Evolutionary conservation across 2,797 vertebrate genomes (phyloP), one percentile per base, ranked within the genome.

Genomic region (Halcyon leucocephala): DNA sequence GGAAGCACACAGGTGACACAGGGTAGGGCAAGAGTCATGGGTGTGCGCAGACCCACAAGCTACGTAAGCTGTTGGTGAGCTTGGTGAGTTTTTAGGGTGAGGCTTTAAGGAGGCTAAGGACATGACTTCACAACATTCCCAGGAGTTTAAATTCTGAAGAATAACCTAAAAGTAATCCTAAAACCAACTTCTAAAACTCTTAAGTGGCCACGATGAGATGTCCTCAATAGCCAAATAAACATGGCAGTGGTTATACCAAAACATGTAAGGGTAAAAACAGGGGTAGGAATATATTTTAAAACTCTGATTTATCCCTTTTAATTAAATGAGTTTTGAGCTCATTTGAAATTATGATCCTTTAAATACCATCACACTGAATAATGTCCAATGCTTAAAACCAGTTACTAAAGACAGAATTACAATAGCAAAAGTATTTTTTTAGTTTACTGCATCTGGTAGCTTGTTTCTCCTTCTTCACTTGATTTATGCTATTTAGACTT

Each of bases 61-160:
- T 13, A 12, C 49, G 19, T 1, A 39, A 73, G 1, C 48, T 54
- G 2, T 1, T 44, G 28, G 3, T 8, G 55, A 62, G 14, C 67
- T 16, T 19, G 51, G 25, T 19, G 33, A 65, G 28, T 3, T 57
- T 13, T 54, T 33, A 19, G 55, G 35, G 24, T 8, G 31, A 71
- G 42, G 8, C 33, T 82, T 24, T 21, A 29, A 74, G 46, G 21
- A 79, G 10, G 14, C 26, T 14, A 44, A 55, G 13, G 15, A 22
- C 6, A 7, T 3, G 14, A 25, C 31, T 48, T 48, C 0, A 1
- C 12, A 41, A n/a, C 6, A 31, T 22, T 33, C 20, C 9, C 16
- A 3, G 2, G 10, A 37, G 66, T 42, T 87, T 60, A 51, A 58
- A 74, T 33, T 49, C 20, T 64, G 25, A 71, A 65, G 22, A 74